Percentiles rank a stretch among this genome's conserved stretches.
Conservation (phyloP, 2,888 invertebrate genomes). For the Cistogaster globosa region DNA sequence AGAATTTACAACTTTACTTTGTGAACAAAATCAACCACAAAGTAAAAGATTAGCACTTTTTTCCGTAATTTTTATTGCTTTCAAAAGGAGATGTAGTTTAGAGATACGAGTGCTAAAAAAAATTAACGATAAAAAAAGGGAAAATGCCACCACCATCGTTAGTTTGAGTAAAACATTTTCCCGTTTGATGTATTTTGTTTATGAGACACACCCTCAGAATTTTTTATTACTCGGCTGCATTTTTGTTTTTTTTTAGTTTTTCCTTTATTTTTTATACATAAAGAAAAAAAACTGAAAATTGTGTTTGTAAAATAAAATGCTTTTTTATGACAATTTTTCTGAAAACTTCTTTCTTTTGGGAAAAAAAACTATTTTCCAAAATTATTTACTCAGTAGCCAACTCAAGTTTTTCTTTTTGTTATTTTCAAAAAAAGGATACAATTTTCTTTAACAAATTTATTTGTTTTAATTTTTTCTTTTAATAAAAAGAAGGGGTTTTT, state of each 20-base stretch:
- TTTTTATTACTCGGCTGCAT: slow-evolving; percentile 48
- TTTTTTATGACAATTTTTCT: slow-evolving; percentile 51
- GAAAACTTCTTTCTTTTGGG: slow-evolving; percentile 46
- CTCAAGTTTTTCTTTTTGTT: neutral
- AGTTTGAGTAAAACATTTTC: neutral
- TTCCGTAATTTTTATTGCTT: slow-evolving; percentile 31
- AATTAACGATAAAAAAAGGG: neutral
- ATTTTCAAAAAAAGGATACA: slow-evolving; percentile 23
- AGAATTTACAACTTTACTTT: slow-evolving; percentile 23
- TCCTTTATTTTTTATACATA: slow-evolving; percentile 13
- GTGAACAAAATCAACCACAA: slow-evolving; percentile 46
- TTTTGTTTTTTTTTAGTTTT: slow-evolving; percentile 13
- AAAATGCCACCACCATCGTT: slow-evolving; percentile 52
- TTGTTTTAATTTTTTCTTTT: slow-evolving; percentile 24
- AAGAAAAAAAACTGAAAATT: neutral
- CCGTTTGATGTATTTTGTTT: slow-evolving; percentile 38
- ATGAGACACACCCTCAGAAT: slow-evolving; percentile 66
- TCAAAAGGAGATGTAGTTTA: slow-evolving; percentile 13
- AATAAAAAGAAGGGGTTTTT: slow-evolving; percentile 20
- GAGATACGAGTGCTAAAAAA: slow-evolving; percentile 37
- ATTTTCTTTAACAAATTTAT: slow-evolving; percentile 29
- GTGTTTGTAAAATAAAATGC: slow-evolving; percentile 1
- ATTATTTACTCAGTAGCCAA: slow-evolving; percentile 59
- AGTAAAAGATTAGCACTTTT: slow-evolving; percentile 44
- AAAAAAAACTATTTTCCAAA: slow-evolving; percentile 30